Percentiles rank a stretch among this genome's conserved stretches.
phyloP scores from a whole-genome alignment of 2,888 invertebrate species.

The Lordiphosa fenestrarum region DNA sequence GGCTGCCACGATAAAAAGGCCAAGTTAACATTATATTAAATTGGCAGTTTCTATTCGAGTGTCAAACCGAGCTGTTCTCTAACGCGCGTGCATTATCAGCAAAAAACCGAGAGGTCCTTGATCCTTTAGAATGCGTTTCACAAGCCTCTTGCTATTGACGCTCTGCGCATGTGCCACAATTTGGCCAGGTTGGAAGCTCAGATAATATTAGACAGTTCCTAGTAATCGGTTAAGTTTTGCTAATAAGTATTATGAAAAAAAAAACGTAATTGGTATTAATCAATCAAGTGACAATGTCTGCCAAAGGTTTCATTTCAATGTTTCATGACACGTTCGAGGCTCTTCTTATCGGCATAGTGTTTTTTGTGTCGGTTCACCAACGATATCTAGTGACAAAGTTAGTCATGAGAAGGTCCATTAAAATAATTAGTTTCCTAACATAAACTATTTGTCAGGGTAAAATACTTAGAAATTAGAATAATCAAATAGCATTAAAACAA shows the following conservation, averaged over 20 bases:
- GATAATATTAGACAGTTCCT: neutral
- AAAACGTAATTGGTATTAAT: slow-evolving; percentile 17
- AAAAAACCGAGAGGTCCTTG: neutral
- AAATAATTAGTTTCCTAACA: slow-evolving; percentile 56
- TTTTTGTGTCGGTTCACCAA: neutral
- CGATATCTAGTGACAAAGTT: slow-evolving; percentile 30
- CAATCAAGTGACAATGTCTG: slow-evolving; percentile 10
- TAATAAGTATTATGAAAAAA: neutral
- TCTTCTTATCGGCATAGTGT: slow-evolving; percentile 20
- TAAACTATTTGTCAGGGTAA: neutral
- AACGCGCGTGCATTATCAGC: neutral
- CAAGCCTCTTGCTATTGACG: slow-evolving; percentile 31
- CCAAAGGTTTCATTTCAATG: neutral
- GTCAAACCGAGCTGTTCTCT: slow-evolving; percentile 53
- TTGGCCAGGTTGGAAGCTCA: slow-evolving; percentile 48
- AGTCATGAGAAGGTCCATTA: slow-evolving; percentile 54
- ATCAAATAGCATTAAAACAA: no score
- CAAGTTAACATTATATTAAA: slow-evolving; percentile 72
- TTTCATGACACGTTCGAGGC: slow-evolving; percentile 15
- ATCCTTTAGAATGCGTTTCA: slow-evolving; percentile 42
- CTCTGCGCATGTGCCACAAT: slow-evolving; percentile 32
- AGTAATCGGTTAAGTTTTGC: no score
- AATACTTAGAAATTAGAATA: no score
- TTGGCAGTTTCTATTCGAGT: slow-evolving; percentile 70
- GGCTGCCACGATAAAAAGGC: slow-evolving; percentile 52